phyloP scores from a whole-genome alignment of 2,888 invertebrate genomes.

The Ischnus inquisitorius region DNA sequence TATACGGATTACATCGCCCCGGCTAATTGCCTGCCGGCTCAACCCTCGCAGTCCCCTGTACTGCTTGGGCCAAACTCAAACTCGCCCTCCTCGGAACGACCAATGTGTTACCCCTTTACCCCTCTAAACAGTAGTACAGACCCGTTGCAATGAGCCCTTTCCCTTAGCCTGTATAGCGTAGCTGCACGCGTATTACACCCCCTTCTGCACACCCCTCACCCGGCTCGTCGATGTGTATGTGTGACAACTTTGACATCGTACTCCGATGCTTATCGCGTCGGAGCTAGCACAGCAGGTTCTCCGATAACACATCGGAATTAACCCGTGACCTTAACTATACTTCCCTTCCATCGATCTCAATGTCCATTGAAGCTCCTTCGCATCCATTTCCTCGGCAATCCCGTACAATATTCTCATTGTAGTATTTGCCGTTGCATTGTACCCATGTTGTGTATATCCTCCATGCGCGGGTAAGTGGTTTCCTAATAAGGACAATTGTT shows the following conservation, averaged over 20 bases:
- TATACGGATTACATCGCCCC: constrained; percentile 77
- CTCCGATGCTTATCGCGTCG: constrained; percentile 74
- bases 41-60: constrained; percentile 66
- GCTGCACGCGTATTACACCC: neutral
- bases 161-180: neutral
- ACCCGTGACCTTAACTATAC: constrained; percentile 60
- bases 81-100: constrained; percentile 61
- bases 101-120: constrained; percentile 33
- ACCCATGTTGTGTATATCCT: neutral
- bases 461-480: constrained; percentile 39
- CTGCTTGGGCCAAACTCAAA: constrained; percentile 63
- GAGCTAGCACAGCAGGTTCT: constrained; percentile 59
- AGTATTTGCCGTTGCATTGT: neutral
- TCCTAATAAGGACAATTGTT: constrained; percentile 66
- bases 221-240: neutral
- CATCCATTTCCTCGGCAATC: constrained; percentile 14
- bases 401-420: neutral
- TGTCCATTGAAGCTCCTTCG: constrained; percentile 32
- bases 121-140: constrained; percentile 33
- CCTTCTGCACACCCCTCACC: too few relatives aligned
- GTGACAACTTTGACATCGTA: constrained; percentile 71
- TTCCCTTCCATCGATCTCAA: constrained; percentile 51
- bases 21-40: constrained; percentile 75
- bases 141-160: neutral
- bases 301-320: constrained; percentile 75